phyloP scores from a whole-genome alignment of 2,113 vertebrate species.

The Capra hircus region DNA sequence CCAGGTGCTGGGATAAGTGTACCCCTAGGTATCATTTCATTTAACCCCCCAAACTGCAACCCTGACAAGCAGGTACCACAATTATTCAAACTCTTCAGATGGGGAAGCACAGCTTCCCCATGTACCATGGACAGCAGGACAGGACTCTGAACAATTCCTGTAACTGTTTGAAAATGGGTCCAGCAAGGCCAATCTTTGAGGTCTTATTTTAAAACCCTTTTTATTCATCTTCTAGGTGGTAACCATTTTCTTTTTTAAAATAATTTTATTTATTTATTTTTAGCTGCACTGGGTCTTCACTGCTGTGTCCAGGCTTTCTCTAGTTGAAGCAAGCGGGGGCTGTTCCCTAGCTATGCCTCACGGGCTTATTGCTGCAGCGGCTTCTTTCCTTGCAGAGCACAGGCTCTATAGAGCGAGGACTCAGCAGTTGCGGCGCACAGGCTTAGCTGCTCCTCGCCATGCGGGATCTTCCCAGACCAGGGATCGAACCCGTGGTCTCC shows the following conservation, averaged over 20 bases:
- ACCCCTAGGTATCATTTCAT: neutral
- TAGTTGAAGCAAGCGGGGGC: accelerated
- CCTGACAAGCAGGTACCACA: neutral
- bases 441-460: neutral
- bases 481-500: neutral
- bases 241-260: neutral
- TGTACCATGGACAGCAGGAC: neutral
- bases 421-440: neutral
- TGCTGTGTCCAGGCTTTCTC: neutral
- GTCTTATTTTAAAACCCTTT: neutral
- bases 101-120: neutral
- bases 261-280: neutral
- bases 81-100: neutral
- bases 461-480: neutral
- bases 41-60: neutral
- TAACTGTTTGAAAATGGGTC: neutral
- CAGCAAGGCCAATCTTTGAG: neutral
- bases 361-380: neutral
- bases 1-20: neutral
- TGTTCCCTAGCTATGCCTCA: neutral
- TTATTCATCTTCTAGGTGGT: neutral
- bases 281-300: neutral
- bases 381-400: neutral
- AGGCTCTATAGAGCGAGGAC: neutral
- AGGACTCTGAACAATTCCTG: neutral